These are phyloP conservation scores for Patiria miniata DNA, from an alignment of 35 echinoderm and acorn worm genomes.

Conservation along the genomic window DNA sequence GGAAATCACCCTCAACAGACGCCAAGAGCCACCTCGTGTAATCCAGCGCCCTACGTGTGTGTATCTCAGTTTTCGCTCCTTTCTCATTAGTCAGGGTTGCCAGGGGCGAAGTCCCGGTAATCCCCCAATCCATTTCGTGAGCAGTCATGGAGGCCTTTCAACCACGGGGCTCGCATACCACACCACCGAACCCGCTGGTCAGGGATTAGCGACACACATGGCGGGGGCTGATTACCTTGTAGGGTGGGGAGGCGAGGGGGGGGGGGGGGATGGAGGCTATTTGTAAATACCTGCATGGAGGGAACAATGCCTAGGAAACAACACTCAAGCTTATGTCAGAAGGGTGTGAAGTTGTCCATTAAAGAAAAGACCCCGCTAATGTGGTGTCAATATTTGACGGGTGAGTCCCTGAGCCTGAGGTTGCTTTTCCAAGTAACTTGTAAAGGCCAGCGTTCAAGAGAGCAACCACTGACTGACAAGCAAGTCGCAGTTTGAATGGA, in stretches of 20 bases:
- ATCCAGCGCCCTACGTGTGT: neutral
- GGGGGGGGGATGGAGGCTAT: neutral
- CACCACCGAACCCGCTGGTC: neutral
- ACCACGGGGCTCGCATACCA: neutral
- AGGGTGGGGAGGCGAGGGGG: neutral
- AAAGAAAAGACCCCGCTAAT: no score
- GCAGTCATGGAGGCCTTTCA: neutral
- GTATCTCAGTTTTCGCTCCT: constrained; percentile 13
- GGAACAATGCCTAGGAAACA: no score
- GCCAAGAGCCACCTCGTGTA: constrained; percentile 9
- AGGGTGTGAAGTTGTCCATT: no score
- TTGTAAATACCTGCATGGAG: no score
- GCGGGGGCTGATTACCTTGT: neutral
- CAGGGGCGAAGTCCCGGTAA: neutral
- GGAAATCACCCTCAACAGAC: constrained; percentile 9
- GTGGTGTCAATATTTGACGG: no score
- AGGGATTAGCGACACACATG: constrained; percentile 17
- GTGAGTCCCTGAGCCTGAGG: no score
- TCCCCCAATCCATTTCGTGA: constrained; percentile 16
- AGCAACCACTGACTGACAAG: no score
- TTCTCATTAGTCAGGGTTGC: neutral
- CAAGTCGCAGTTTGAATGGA: no score
- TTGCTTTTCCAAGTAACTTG: no score
- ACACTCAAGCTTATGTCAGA: no score
- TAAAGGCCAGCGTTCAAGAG: no score